Evolutionary conservation across 2,797 vertebrate species (phyloP).

Genomic region (Meriones psammophilus): DNA sequence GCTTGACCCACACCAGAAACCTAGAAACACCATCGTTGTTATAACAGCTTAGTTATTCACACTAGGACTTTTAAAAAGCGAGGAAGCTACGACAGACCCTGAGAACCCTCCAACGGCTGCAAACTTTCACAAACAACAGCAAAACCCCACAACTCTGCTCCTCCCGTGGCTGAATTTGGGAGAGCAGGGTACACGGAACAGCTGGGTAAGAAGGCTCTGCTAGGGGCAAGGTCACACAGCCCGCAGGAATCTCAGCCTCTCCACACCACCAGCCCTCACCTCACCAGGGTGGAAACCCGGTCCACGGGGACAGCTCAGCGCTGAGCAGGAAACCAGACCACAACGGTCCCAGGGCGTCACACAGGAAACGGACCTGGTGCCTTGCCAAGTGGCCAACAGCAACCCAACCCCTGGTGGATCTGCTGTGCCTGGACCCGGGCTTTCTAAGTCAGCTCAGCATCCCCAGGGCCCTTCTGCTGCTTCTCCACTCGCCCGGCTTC

Average conservation of each 20-base stretch:
- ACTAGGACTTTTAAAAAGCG: not conserved
- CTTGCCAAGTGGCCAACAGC: constrained; percentile 60
- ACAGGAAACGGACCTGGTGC: constrained; percentile 64
- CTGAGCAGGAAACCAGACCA: constrained; percentile 66
- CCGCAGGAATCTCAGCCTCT: not conserved
- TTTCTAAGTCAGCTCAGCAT: not conserved
- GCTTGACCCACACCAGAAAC: not conserved
- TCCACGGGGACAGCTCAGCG: not conserved
- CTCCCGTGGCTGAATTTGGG: not conserved
- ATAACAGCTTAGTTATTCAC: not conserved
- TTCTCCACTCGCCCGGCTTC: not conserved
- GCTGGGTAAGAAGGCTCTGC: not conserved
- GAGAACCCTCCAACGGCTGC: not conserved
- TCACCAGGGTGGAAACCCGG: not conserved
- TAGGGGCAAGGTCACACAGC: not conserved
- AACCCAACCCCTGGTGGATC: constrained; percentile 18
- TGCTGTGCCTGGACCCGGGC: not conserved
- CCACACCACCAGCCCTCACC: not conserved
- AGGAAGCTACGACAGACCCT: constrained; percentile 11
- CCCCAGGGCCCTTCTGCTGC: not conserved
- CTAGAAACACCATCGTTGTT: not conserved
- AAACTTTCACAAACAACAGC: not conserved
- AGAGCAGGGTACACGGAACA: too few species aligned
- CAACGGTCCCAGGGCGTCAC: constrained; percentile 57
- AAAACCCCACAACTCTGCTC: constrained; percentile 10